phyloP scores from a whole-genome alignment of 2,888 invertebrate genomes.

The Drosophila quasianomalipes region DNA sequence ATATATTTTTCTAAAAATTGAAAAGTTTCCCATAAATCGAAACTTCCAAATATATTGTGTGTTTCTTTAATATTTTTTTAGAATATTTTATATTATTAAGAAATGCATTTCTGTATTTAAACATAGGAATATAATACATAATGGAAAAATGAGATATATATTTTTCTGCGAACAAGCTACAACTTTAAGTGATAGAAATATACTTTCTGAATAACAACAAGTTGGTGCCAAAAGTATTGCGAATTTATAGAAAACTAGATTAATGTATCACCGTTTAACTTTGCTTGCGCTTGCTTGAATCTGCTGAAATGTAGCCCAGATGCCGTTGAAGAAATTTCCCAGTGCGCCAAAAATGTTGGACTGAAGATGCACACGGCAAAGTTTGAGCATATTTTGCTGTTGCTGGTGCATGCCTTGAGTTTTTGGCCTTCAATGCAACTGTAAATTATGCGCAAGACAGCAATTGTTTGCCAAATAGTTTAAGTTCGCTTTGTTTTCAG shows the following conservation, averaged over 20 bases:
- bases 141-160: background rate
- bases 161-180: background rate
- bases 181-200: background rate
- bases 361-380: conserved; percentile 19
- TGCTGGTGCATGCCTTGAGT: conserved; percentile 29
- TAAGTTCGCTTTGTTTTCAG: conserved; percentile 21
- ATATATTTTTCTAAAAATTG: too few relatives aligned
- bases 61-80: background rate
- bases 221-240: background rate
- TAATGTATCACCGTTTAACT: conserved; percentile 4
- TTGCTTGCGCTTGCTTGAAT: conserved; percentile 1
- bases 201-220: background rate
- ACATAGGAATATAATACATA: background rate
- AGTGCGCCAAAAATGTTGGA: background rate
- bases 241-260: background rate
- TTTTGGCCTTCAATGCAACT: conserved; percentile 51
- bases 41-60: background rate
- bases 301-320: conserved; percentile 9
- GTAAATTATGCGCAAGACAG: conserved; percentile 54
- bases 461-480: conserved; percentile 64
- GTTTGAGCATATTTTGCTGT: conserved; percentile 42
- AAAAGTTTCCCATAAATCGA: too few relatives aligned
- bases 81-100: background rate
- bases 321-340: background rate
- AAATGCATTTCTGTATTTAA: background rate